Percentiles rank a stretch among this genome's conserved stretches.
These are phyloP conservation scores for Heterohyrax brucei DNA, from an alignment of 2,797 vertebrate genomes.

Conservation along the genomic window DNA sequence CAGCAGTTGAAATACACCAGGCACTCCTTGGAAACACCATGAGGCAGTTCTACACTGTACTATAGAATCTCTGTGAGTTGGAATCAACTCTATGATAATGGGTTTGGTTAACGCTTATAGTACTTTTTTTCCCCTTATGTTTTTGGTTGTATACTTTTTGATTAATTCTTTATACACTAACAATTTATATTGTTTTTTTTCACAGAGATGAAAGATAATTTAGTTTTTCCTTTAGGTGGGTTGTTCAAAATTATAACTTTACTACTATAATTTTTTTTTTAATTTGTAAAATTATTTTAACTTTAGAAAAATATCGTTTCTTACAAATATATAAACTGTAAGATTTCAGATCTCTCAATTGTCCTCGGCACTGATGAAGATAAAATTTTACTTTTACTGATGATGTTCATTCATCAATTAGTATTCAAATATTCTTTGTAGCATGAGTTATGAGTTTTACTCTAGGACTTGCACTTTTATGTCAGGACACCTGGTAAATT, in stretches of 20 bases:
- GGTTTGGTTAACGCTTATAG: not conserved
- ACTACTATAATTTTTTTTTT: not conserved
- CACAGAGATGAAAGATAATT: not conserved
- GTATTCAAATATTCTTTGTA: not conserved
- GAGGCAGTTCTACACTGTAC: no score
- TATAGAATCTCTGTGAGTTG: no score
- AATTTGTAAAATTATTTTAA: conserved; percentile 42
- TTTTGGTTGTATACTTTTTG: not conserved
- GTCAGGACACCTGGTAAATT: not conserved
- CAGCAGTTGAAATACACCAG: no score
- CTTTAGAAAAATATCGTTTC: not conserved
- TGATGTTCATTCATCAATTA: not conserved
- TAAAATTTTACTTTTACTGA: not conserved
- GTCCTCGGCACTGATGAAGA: not conserved
- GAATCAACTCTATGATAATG: no score
- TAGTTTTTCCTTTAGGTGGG: not conserved
- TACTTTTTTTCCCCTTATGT: not conserved
- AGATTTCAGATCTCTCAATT: not conserved
- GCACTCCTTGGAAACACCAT: no score
- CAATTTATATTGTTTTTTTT: not conserved
- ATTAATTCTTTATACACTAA: not conserved
- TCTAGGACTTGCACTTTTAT: not conserved
- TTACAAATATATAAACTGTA: not conserved
- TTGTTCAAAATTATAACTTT: not conserved
- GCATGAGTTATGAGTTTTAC: not conserved